Percentiles rank a stretch among this genome's conserved stretches.
Conservation (phyloP, 2,888 invertebrate species). For the Conus canariensis region DNA sequence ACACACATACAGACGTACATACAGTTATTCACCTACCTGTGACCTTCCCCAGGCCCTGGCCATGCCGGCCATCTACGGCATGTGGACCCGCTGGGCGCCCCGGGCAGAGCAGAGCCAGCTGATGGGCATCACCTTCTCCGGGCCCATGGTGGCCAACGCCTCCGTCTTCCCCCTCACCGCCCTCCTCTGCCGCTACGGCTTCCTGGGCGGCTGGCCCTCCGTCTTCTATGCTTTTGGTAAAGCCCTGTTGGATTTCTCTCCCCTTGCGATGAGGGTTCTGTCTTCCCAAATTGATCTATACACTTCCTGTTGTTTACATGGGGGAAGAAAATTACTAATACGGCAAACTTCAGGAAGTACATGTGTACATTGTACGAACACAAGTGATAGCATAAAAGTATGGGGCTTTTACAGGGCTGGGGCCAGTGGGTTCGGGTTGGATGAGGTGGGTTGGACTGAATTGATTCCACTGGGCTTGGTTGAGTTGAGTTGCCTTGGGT, state of each 20-base stretch:
- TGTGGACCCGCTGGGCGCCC: constrained; percentile 94
- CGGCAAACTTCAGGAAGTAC: neutral
- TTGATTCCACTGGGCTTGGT: no score
- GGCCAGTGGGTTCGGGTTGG: no score
- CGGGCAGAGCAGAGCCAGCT: constrained; percentile 84
- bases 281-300: neutral
- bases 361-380: neutral
- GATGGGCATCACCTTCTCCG: constrained; percentile 80
- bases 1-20: neutral
- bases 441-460: no score
- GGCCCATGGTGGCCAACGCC: constrained; percentile 93
- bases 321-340: neutral
- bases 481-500: no score
- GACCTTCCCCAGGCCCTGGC: constrained; percentile 82
- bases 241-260: no score
- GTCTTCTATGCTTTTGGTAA: constrained; percentile 91
- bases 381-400: no score
- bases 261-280: no score
- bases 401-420: no score
- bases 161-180: constrained; percentile 90
- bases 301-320: neutral
- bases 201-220: constrained; percentile 89
- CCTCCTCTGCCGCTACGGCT: constrained; percentile 84
- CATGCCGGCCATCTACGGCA: constrained; percentile 94
- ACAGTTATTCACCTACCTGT: neutral